A percentile compares a stretch with the other conserved stretches of the same genome.
Conservation (phyloP, 2,113 vertebrate genomes). For the Penelope pileata region DNA sequence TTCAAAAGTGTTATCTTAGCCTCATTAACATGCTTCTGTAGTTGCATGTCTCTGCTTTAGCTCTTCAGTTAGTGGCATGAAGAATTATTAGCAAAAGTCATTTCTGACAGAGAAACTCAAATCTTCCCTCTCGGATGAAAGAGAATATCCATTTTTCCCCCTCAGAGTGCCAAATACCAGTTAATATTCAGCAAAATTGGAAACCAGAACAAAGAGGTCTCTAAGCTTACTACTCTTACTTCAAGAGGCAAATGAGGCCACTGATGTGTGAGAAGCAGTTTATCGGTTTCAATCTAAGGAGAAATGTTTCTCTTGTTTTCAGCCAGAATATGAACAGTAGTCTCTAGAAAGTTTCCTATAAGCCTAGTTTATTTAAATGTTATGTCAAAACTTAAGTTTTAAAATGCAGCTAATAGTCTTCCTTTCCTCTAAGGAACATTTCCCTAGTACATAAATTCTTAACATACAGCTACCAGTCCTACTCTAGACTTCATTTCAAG, state of each 20-base stretch:
- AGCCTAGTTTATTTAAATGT: not conserved
- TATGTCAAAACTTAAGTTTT: not conserved
- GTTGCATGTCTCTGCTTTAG: not conserved
- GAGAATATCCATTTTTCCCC: not conserved
- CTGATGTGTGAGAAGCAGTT: conserved; percentile 17
- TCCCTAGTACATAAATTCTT: not conserved
- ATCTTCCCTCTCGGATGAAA: conserved; percentile 6
- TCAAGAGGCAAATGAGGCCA: conserved; percentile 35
- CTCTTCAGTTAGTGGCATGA: not conserved
- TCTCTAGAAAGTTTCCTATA: not conserved
- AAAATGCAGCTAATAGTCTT: not conserved
- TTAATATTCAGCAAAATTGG: not conserved
- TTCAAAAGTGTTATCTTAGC: not conserved
- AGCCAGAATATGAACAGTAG: not conserved
- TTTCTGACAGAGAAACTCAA: not conserved
- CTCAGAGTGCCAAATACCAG: not conserved
- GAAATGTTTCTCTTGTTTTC: conserved; percentile 20
- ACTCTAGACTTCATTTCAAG: not conserved
- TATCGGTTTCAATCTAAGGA: conserved; percentile 27
- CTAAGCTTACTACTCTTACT: conserved; percentile 27
- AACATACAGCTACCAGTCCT: not conserved
- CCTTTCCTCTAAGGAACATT: not conserved
- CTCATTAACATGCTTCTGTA: not conserved
- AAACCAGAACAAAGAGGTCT: conserved; percentile 56
- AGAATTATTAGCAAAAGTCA: not conserved